Conservation (phyloP, 2,888 invertebrate genomes). For the Unio delphinus region DNA sequence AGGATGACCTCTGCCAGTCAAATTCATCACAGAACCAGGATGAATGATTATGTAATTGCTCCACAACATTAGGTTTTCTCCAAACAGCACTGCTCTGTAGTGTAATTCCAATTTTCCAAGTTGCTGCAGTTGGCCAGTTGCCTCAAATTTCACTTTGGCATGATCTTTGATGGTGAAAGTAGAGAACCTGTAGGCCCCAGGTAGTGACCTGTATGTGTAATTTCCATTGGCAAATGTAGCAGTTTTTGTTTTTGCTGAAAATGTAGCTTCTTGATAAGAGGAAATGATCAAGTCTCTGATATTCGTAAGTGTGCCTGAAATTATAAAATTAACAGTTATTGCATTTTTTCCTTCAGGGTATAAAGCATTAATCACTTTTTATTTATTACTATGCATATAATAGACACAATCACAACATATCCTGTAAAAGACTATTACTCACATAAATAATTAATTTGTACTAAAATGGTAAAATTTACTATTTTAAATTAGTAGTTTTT, state of each 20-base stretch:
- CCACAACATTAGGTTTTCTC: slow-evolving; percentile 36
- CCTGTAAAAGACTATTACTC: no score
- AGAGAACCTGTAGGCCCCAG: slow-evolving; percentile 50
- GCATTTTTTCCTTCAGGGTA: no score
- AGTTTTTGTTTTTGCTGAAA: slow-evolving; percentile 46
- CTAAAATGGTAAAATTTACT: no score
- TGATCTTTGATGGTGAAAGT: slow-evolving; percentile 50
- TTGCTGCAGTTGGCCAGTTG: slow-evolving; percentile 27
- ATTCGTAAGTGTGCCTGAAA: slow-evolving; percentile 50
- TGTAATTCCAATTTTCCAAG: slow-evolving; percentile 47
- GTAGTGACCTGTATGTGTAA: slow-evolving; percentile 28
- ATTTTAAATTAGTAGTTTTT: no score
- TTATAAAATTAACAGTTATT: background rate
- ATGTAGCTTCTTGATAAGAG: slow-evolving; percentile 40
- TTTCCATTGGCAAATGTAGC: slow-evolving; percentile 31
- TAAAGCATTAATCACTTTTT: no score
- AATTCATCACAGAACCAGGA: slow-evolving; percentile 44
- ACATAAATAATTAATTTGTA: no score
- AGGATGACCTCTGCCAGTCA: slow-evolving; percentile 42
- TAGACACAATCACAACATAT: no score
- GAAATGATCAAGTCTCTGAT: slow-evolving; percentile 49
- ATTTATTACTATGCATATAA: no score
- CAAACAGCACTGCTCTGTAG: slow-evolving; percentile 40
- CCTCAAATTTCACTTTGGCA: slow-evolving; percentile 40
- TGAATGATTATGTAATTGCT: slow-evolving; percentile 47